Conservation (phyloP, 2,113 vertebrate species). For the Elaphurus davidianus region DNA sequence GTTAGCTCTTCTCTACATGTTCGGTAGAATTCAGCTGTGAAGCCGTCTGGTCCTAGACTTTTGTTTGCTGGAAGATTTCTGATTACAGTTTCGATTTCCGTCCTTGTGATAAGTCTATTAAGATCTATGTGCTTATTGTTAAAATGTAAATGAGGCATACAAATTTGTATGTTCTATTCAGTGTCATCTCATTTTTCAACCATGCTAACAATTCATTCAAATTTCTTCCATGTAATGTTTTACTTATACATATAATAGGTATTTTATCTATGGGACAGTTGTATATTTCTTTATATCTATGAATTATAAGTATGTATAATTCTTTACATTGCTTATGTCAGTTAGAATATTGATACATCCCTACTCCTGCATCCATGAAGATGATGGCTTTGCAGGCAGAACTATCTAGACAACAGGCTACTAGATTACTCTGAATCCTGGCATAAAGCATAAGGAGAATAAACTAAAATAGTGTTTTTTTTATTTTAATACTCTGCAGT, state of each 20-base stretch:
- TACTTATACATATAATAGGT: background rate
- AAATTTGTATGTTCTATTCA: background rate
- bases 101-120: background rate
- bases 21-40: background rate
- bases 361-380: background rate
- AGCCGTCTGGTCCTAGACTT: background rate
- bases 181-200: background rate
- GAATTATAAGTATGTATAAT: background rate
- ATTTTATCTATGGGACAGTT: background rate
- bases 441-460: background rate
- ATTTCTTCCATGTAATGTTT: background rate
- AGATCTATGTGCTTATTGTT: background rate
- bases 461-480: background rate
- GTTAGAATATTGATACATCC: background rate
- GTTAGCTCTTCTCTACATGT: background rate
- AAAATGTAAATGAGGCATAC: background rate
- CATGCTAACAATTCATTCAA: background rate
- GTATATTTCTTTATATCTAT: background rate
- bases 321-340: background rate
- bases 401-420: background rate
- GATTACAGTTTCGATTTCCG: rapidly evolving
- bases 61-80: background rate
- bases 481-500: background rate
- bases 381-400: background rate
- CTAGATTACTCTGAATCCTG: background rate